Evolutionary conservation across 1,140 invertebrate genomes (phyloP).

Genomic region (Drosophila tristis): DNA sequence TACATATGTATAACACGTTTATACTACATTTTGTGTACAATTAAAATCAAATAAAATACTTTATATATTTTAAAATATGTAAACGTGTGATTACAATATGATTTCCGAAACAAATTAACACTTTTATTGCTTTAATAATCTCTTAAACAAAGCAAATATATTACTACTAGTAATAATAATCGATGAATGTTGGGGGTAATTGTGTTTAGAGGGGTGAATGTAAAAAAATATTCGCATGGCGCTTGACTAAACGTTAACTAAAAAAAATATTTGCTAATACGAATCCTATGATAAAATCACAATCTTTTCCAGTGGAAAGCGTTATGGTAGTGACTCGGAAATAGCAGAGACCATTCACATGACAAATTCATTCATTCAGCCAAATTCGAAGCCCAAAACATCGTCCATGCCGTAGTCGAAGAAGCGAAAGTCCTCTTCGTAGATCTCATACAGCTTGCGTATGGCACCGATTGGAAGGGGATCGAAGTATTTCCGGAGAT

Average conservation of each 20-base stretch:
- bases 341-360: conserved; percentile 11
- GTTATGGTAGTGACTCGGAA: conserved; percentile 57
- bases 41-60: background rate
- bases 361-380: conserved; percentile 62
- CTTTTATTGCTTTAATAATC: conserved; percentile 8
- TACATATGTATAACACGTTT: background rate
- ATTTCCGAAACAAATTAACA: conserved; percentile 3
- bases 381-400: conserved; percentile 89
- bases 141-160: conserved; percentile 13
- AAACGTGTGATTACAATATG: background rate
- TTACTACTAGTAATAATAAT: background rate
- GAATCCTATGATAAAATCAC: conserved; percentile 63
- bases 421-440: conserved; percentile 91
- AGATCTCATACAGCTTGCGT: conserved; percentile 89
- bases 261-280: conserved; percentile 2
- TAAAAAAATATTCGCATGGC: conserved; percentile 56
- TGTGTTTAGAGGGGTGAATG: conserved; percentile 7
- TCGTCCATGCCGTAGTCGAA: conserved; percentile 92
- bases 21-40: background rate
- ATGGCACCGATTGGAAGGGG: conserved; percentile 89
- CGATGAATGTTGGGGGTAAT: conserved; percentile 2
- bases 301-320: conserved; percentile 65
- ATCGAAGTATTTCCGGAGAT: conserved; percentile 89
- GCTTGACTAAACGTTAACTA: conserved; percentile 27
- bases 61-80: background rate